A percentile compares a stretch with the other conserved stretches of the same genome.
These are phyloP conservation scores for Steinernema feltiae DNA, from an alignment of 1,140 invertebrate species.

Conservation along the genomic window DNA sequence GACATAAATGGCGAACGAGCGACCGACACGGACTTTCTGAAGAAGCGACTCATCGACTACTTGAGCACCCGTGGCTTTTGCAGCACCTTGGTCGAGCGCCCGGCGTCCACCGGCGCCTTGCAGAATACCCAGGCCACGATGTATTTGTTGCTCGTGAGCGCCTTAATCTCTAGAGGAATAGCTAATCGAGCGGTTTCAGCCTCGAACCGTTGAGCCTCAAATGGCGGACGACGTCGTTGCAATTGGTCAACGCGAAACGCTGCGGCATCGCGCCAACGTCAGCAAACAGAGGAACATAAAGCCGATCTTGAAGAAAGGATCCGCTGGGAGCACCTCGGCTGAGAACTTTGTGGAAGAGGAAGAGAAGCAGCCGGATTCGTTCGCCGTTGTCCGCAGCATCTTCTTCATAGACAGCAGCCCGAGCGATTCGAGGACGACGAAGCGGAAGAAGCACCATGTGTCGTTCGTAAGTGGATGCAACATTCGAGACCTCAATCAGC, in stretches of 20 bases:
- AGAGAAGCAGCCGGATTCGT: not conserved
- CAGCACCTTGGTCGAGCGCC: not conserved
- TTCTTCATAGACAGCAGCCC: not conserved
- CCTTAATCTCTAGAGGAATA: not conserved
- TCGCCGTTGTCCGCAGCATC: slow-evolving; percentile 1
- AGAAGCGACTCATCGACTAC: not conserved
- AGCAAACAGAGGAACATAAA: not conserved
- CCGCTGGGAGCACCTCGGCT: not conserved
- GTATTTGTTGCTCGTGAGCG: not conserved
- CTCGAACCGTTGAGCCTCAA: not conserved
- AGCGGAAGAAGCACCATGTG: not conserved
- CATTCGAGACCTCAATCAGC: not conserved
- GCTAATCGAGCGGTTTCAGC: not conserved
- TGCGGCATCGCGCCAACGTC: not conserved
- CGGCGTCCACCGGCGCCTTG: not conserved
- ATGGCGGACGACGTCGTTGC: not conserved
- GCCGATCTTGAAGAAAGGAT: not conserved
- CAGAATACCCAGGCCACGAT: not conserved
- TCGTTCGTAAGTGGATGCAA: not conserved
- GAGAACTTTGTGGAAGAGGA: not conserved
- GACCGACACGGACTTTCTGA: not conserved
- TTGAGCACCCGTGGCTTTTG: not conserved
- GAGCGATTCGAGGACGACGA: not conserved
- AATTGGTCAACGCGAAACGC: not conserved
- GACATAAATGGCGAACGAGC: not conserved